Evolutionary conservation across 2,113 vertebrate species (phyloP).

Genomic region (Poeciliopsis retropinna): DNA sequence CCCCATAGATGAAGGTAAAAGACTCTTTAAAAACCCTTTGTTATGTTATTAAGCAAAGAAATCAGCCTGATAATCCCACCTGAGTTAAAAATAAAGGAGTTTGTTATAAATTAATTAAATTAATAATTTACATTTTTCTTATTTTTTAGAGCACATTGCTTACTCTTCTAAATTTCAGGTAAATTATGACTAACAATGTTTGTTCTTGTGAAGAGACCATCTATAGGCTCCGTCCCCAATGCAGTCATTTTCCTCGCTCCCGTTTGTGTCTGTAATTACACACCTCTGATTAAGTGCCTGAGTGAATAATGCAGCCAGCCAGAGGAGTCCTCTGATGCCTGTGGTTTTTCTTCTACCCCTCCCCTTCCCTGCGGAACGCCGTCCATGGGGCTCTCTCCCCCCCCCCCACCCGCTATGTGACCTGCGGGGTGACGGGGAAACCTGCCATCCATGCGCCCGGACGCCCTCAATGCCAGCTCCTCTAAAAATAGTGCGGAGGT

Average conservation of each 20-base stretch:
- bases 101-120: no score
- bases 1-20: no score
- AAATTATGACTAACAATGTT: background rate
- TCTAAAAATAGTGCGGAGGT: slow-evolving; percentile 69
- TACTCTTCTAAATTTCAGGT: background rate
- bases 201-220: background rate
- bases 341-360: background rate
- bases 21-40: no score
- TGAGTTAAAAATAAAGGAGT: no score
- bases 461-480: slow-evolving; percentile 66
- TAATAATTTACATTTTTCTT: no score
- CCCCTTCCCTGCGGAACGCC: background rate
- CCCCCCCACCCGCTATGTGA: slow-evolving; percentile 61
- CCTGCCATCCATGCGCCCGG: slow-evolving; percentile 68
- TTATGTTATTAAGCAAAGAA: no score
- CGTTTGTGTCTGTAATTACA: slow-evolving; percentile 47
- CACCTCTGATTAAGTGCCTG: slow-evolving; percentile 38
- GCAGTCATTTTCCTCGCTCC: slow-evolving; percentile 25
- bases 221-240: slow-evolving; percentile 12
- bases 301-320: slow-evolving; percentile 50
- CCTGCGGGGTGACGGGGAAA: slow-evolving; percentile 69
- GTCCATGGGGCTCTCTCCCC: slow-evolving; percentile 52
- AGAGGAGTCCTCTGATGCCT: slow-evolving; percentile 40
- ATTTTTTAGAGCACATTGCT: no score
- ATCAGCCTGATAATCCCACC: no score